phyloP scores from a whole-genome alignment of 2,797 vertebrate species.

The Pangasius larnaudii region DNA sequence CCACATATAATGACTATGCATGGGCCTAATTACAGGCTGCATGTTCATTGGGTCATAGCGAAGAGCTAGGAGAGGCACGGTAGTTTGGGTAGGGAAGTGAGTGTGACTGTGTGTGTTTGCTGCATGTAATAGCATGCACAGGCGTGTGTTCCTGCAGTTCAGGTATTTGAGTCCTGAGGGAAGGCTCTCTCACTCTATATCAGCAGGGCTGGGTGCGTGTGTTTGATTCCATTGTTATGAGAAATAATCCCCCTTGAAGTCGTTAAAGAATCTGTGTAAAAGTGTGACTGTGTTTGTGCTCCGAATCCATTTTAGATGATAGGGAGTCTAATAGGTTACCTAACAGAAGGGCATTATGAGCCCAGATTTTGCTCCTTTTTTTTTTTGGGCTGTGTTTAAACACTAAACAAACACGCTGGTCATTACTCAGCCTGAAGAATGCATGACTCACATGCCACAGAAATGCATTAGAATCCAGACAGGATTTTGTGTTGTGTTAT shows the following conservation, averaged over 20 bases:
- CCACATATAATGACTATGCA: conserved; percentile 57
- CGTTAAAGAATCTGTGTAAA: conserved; percentile 47
- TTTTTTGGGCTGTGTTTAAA: conserved; percentile 44
- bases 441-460: conserved; percentile 43
- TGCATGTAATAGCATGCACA: conserved; percentile 66
- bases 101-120: conserved; percentile 40
- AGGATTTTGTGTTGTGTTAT: conserved; percentile 48
- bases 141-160: conserved; percentile 72
- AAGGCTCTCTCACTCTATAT: conserved; percentile 65
- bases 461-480: conserved; percentile 49
- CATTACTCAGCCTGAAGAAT: conserved; percentile 51
- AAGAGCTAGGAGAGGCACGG: conserved; percentile 50
- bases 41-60: conserved; percentile 51
- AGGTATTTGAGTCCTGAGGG: conserved; percentile 80
- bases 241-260: conserved; percentile 46
- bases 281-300: conserved; percentile 42
- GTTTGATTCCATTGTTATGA: conserved; percentile 48
- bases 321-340: conserved; percentile 14
- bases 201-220: conserved; percentile 48
- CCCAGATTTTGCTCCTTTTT: conserved; percentile 17
- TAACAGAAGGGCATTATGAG: conserved; percentile 33
- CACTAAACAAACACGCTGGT: conserved; percentile 49
- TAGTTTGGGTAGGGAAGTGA: conserved; percentile 40
- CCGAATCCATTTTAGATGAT: conserved; percentile 11
- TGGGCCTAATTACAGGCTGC: conserved; percentile 55